Evolutionary conservation across 2,113 vertebrate species (phyloP).

Genomic region (Labrus mixtus): DNA sequence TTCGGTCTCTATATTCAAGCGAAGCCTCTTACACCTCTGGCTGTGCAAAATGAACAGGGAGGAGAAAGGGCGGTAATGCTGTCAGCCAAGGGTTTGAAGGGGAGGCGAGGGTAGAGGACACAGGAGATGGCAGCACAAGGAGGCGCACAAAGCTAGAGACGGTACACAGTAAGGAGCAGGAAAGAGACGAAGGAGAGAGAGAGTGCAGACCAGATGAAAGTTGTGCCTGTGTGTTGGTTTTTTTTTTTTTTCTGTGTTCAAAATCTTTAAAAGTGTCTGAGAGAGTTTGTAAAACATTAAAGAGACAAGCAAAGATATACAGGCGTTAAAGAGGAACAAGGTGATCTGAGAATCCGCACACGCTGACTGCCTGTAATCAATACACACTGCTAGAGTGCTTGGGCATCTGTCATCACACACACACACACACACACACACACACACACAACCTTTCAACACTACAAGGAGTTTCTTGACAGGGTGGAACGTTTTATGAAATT

Average conservation of each 20-base stretch:
- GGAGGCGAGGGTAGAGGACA: slow-evolving; percentile 13
- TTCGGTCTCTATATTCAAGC: slow-evolving; percentile 63
- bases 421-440: slow-evolving; percentile 16
- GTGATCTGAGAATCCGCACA: slow-evolving; percentile 17
- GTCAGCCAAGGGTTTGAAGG: slow-evolving; percentile 40
- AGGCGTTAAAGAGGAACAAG: slow-evolving; percentile 30
- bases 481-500: slow-evolving; percentile 50
- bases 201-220: slow-evolving; percentile 27
- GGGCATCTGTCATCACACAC: slow-evolving; percentile 52
- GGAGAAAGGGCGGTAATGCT: slow-evolving; percentile 49
- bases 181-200: slow-evolving; percentile 34
- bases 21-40: slow-evolving; percentile 56
- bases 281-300: slow-evolving; percentile 25
- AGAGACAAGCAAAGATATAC: background rate
- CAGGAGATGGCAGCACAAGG: background rate
- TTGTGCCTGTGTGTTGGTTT: background rate
- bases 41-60: slow-evolving; percentile 60
- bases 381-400: slow-evolving; percentile 37
- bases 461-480: slow-evolving; percentile 40
- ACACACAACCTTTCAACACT: slow-evolving; percentile 37
- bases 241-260: slow-evolving; percentile 26
- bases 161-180: no score
- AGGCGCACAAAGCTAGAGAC: slow-evolving; percentile 29
- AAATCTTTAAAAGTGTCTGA: slow-evolving; percentile 33
- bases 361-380: slow-evolving; percentile 56